These are phyloP conservation scores for Melanchra persicariae DNA, from an alignment of 2,888 invertebrate genomes.

Conservation along the genomic window DNA sequence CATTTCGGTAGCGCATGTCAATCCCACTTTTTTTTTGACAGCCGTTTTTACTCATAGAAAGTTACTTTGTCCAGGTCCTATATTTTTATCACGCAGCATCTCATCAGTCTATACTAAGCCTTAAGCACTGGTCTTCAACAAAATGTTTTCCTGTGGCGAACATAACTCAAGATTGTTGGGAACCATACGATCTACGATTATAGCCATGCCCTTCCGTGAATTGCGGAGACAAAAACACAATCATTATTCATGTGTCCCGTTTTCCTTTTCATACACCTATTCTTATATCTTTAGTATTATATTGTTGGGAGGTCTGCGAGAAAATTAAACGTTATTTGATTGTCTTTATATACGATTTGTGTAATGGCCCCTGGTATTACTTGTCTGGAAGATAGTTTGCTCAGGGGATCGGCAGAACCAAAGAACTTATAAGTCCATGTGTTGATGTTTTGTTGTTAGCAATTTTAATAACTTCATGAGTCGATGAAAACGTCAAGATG, in stretches of 20 bases:
- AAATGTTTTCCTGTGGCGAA: constrained; percentile 49
- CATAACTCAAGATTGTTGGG: constrained; percentile 60
- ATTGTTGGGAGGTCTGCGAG: constrained; percentile 38
- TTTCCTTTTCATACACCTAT: constrained; percentile 64
- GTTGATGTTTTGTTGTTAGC: not conserved
- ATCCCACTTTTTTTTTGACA: no score
- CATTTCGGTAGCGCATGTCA: not conserved
- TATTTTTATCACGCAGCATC: not conserved
- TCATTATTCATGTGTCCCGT: constrained; percentile 71
- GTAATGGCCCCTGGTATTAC: constrained; percentile 6
- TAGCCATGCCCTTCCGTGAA: constrained; percentile 52
- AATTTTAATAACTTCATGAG: no score
- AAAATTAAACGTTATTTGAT: constrained; percentile 61
- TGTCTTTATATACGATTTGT: constrained; percentile 57
- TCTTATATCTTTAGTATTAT: constrained; percentile 47
- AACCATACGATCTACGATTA: constrained; percentile 64
- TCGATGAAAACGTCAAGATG: not conserved
- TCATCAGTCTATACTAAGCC: constrained; percentile 1
- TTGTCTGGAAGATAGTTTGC: not conserved
- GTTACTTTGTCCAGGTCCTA: not conserved
- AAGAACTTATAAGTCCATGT: not conserved
- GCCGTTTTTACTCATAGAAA: no score
- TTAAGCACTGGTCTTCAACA: constrained; percentile 39
- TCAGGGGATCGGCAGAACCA: not conserved
- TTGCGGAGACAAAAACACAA: constrained; percentile 71